Conservation (phyloP, 2,113 vertebrate genomes). For the Mesocricetus auratus region DNA sequence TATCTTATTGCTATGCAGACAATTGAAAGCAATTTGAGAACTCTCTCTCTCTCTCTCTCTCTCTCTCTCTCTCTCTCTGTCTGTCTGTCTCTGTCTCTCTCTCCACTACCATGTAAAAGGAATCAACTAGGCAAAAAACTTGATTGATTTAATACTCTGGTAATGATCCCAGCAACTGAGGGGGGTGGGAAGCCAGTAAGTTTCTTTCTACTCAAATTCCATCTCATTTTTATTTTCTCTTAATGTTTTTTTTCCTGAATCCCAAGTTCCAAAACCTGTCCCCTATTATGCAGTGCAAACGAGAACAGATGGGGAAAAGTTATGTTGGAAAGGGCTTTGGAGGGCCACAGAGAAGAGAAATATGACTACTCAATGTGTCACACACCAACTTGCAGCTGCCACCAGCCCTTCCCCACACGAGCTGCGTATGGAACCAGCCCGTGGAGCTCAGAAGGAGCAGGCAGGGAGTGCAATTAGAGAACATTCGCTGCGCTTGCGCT, state of each 20-base stretch:
- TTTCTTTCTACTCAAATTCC: constrained; percentile 81
- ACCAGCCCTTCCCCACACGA: constrained; percentile 72
- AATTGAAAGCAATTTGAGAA: constrained; percentile 52
- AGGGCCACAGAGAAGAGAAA: constrained; percentile 84
- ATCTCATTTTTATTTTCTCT: constrained; percentile 85
- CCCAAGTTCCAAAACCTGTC: constrained; percentile 84
- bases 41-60: constrained; percentile 21
- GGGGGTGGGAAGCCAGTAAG: constrained; percentile 48
- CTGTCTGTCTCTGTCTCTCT: not conserved
- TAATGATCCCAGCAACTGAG: constrained; percentile 76
- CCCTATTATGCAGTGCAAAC: constrained; percentile 85
- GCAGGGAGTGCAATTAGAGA: constrained; percentile 70
- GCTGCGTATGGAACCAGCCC: constrained; percentile 70
- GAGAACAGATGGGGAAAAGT: constrained; percentile 85
- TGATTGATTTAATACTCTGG: constrained; percentile 78
- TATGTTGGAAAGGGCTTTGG: constrained; percentile 85
- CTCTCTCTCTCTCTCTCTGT: not conserved
- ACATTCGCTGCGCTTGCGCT: constrained; percentile 63
- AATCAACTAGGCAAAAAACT: constrained; percentile 61
- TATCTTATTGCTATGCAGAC: not conserved
- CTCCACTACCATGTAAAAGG: constrained; percentile 32
- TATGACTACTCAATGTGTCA: constrained; percentile 85
- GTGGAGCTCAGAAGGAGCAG: constrained; percentile 53
- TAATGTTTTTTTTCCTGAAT: constrained; percentile 81
- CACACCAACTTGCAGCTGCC: constrained; percentile 83